Percentiles rank a stretch among this genome's conserved stretches.
Conservation (phyloP, 1,140 invertebrate genomes). For the Chironomus tepperi region DNA sequence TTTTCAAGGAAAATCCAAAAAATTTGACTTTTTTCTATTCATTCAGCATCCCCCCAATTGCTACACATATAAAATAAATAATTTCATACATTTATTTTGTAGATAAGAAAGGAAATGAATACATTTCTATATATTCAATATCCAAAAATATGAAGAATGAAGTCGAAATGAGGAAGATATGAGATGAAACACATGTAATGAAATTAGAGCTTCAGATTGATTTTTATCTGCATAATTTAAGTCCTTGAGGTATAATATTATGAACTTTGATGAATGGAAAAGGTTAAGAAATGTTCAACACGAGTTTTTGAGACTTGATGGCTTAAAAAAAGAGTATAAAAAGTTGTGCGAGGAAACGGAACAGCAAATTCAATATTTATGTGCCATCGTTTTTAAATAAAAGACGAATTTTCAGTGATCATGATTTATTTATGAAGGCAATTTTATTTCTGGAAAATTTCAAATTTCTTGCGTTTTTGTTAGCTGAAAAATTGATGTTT, state of each 20-base stretch:
- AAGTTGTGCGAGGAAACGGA: neutral
- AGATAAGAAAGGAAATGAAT: too few relatives aligned
- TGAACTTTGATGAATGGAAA: neutral
- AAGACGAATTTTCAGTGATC: neutral
- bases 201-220: conserved; percentile 8
- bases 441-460: neutral
- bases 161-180: neutral
- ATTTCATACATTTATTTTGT: too few relatives aligned
- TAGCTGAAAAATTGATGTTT: neutral
- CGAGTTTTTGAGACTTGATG: neutral
- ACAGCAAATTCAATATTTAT: conserved; percentile 4
- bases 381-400: neutral
- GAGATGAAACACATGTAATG: neutral
- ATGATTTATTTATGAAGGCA: neutral
- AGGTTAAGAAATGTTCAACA: neutral
- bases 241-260: neutral
- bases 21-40: too few relatives aligned
- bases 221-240: conserved; percentile 7
- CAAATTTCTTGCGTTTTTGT: neutral
- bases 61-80: too few relatives aligned
- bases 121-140: too few relatives aligned
- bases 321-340: neutral
- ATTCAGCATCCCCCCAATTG: neutral
- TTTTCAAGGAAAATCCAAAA: too few relatives aligned
- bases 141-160: too few relatives aligned